A percentile compares a stretch with the other conserved stretches of the same genome.
These are phyloP conservation scores for Mesocentrotus franciscanus DNA, from an alignment of 53 echinoderm and acorn worm species.

Conservation along the genomic window DNA sequence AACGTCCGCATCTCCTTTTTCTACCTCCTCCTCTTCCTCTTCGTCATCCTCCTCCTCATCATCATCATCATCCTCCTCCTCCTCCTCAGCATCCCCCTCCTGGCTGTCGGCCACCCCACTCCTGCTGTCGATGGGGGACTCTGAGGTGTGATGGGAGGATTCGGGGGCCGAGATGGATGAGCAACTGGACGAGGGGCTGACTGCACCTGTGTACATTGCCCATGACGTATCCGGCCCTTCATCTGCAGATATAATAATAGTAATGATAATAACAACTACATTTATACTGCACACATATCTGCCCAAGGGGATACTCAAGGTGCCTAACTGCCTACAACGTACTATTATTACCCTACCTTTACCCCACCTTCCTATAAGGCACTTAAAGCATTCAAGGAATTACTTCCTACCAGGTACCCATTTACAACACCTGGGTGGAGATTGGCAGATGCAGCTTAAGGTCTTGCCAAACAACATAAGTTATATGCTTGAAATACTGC, in stretches of 20 bases:
- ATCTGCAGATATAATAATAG: not conserved
- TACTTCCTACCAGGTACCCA: too few relatives aligned
- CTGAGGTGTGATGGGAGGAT: slow-evolving; percentile 56
- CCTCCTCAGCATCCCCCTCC: slow-evolving; percentile 65
- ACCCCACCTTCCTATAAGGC: too few relatives aligned
- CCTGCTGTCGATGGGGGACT: slow-evolving; percentile 53
- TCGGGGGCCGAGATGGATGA: slow-evolving; percentile 52
- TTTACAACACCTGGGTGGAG: too few relatives aligned
- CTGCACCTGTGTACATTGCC: slow-evolving; percentile 71
- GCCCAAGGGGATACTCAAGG: too few relatives aligned
- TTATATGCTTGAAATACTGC: too few relatives aligned
- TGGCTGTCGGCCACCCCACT: slow-evolving; percentile 28
- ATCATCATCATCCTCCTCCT: slow-evolving; percentile 77
- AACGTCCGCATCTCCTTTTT: slow-evolving; percentile 68
- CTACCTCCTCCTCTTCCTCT: slow-evolving; percentile 60
- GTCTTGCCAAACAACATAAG: too few relatives aligned
- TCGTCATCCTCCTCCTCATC: slow-evolving; percentile 77
- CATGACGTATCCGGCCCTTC: slow-evolving; percentile 70
- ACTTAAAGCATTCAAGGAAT: too few relatives aligned
- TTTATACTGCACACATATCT: too few relatives aligned
- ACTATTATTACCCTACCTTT: too few relatives aligned
- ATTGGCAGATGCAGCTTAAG: too few relatives aligned
- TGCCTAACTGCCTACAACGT: too few relatives aligned
- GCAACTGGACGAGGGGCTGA: slow-evolving; percentile 16
- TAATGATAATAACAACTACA: not conserved